phyloP scores from a whole-genome alignment of 1,140 invertebrate genomes.

The Tetramorium alpestre region DNA sequence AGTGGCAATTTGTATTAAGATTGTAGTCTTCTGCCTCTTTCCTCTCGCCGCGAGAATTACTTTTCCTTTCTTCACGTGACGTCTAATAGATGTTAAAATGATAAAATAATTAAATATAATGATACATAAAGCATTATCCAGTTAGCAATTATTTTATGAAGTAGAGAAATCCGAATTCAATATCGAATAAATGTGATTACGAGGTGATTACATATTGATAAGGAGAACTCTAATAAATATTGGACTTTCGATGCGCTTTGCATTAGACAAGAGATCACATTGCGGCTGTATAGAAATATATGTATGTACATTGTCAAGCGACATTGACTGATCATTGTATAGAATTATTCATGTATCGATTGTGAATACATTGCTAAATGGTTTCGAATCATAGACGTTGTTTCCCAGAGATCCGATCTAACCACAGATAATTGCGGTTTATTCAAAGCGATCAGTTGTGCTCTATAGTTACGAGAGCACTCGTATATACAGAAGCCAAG shows the following conservation, averaged over 20 bases:
- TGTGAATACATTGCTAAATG: conserved; percentile 22
- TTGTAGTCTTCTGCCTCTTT: background rate
- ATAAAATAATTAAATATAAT: conserved; percentile 26
- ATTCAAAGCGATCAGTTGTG: conserved; percentile 25
- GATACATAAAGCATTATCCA: background rate
- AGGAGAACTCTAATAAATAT: background rate
- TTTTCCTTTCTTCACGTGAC: background rate
- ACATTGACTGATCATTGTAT: background rate
- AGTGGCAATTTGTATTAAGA: conserved; percentile 11
- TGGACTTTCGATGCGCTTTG: background rate
- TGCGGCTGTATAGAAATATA: background rate
- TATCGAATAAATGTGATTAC: background rate
- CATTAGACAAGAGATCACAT: background rate
- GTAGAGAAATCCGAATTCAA: background rate
- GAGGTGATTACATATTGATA: background rate
- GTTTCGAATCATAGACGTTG: background rate
- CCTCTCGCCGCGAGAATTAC: background rate
- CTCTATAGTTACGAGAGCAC: background rate
- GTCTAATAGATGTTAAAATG: background rate
- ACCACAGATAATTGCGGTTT: conserved; percentile 34
- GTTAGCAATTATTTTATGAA: background rate
- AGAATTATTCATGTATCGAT: background rate
- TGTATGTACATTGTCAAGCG: background rate
- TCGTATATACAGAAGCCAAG: background rate
- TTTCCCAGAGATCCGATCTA: conserved; percentile 27